Evolutionary conservation across 2,797 vertebrate genomes (phyloP), one percentile per base, ranked within the genome.

Genomic region (Syngnathus rostellatus): DNA sequence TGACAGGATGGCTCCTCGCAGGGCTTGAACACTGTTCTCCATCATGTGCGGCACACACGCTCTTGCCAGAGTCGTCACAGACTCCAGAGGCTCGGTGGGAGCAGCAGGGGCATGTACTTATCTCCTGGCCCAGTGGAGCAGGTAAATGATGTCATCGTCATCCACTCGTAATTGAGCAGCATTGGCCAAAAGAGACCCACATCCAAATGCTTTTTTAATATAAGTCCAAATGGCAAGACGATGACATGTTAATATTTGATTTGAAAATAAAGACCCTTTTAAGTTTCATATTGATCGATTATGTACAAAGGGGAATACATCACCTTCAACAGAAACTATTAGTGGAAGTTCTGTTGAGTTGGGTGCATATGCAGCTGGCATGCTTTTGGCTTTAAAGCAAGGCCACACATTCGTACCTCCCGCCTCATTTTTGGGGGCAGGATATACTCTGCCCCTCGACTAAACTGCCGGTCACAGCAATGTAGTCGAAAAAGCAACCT

Each of bases 111-210:
- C 77, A 82, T 12, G 65, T 81, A 81, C 81, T 83, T 86, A 86
- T 87, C 85, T 87, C 80, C 73, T 81, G 84, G 85, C 80, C 84
- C 85, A 87, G 78, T 87, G 87, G 84, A 89, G 86, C 87, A 89
- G 84, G 82, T 88, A 88, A 87, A 89, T 72, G 81, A 87, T 81
- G 84, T 83, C 79, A 74, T 89, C 86, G 83, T 84, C 82, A 81
- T 72, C 74, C 74, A 78, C 82, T 82, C 69, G 68, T 73, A 71
- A 74, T 62, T 67, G 63, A 76, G 74, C 70, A 68, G 66, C 76
- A 72, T 86, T 77, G 79, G 76, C 64, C 81, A 72, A 64, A 75
- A 68, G 68, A 76, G 62, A 63, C 55, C 64, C 65, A 66, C 65
- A 55, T 55, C 38, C 41, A 40, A 40, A 39, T 60, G 19, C 38